Percentiles rank a stretch among this genome's conserved stretches.
These are phyloP conservation scores for Thumatha senex DNA, from an alignment of 2,888 invertebrate genomes.

Conservation along the genomic window DNA sequence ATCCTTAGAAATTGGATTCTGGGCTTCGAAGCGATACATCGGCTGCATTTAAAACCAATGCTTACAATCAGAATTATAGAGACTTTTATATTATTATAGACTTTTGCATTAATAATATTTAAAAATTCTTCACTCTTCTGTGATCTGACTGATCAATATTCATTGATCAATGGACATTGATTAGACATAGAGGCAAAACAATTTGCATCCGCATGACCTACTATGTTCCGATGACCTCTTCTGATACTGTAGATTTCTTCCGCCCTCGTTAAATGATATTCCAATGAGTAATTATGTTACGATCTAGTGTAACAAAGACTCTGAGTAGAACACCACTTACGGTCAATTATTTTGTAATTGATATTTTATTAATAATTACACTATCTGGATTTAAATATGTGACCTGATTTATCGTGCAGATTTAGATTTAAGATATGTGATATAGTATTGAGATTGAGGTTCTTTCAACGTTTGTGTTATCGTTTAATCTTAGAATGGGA, in stretches of 20 bases:
- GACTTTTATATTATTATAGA: no score
- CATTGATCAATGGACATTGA: not conserved
- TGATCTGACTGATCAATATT: no score
- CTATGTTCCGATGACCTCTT: constrained; percentile 55
- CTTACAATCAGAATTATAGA: no score
- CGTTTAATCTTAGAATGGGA: not conserved
- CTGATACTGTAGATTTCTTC: constrained; percentile 46
- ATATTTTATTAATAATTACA: constrained; percentile 21
- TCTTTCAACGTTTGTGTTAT: not conserved
- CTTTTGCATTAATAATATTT: no score
- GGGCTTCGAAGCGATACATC: no score
- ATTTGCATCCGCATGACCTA: constrained; percentile 47
- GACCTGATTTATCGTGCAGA: not conserved
- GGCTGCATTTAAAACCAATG: no score
- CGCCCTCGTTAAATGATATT: constrained; percentile 44
- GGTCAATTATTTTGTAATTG: constrained; percentile 27
- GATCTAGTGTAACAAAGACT: constrained; percentile 24
- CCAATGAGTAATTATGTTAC: constrained; percentile 17
- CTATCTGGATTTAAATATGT: constrained; percentile 5
- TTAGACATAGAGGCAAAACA: constrained; percentile 26
- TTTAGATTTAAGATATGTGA: not conserved
- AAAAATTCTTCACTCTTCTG: no score
- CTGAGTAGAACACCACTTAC: constrained; percentile 25
- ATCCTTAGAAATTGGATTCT: no score
- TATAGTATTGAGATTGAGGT: not conserved